Evolutionary conservation across 2,113 vertebrate species (phyloP), one percentile per base, ranked within the genome.

Genomic region (Salvator merianae): DNA sequence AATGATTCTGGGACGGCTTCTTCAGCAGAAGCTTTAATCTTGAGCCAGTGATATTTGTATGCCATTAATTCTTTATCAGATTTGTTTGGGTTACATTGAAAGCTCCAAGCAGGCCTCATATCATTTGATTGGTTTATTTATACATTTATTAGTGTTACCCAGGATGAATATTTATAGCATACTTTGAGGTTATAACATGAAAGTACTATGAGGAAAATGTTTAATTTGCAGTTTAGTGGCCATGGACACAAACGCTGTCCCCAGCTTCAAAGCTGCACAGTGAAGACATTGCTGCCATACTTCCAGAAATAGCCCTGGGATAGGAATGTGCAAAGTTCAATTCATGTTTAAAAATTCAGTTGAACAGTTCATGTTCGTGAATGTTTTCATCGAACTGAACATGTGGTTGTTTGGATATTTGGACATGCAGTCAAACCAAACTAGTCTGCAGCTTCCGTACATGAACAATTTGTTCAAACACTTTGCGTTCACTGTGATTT

Each of bases 21-120:
- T 77, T 84, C 63, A 77, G n/a, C 55, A 55, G 43, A 77, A 77
- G 53, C 82, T 68, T 84, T 66, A 30, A 68, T 77, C 73, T 84
- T 84, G n/a, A n/a, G 63, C 81, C 81, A 65, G 36, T 32, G 38
- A 65, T 65, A 83, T 83, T 83, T 75, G 81, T 65, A 83, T 47
- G 71, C 55, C 55, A 74, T 74, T 74, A 84, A 84, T 76, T 66
- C 73, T 76, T 69, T 84, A 77, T 84, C 74, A 77, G 40, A 77
- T 69, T 84, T 77, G 63, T 12, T 32, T 77, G 73, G 26, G 43
- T 26, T 84, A 55, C 63, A 53, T 30, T 68, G 55, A 68, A 84
- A 77, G 43, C 63, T 69, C 13, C 32, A 65, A 24, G 40, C 81
- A 74, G 53, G 13, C 30, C 55, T n/a, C 62, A 9, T 69, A 53